Evolutionary conservation across 2,113 vertebrate genomes (phyloP).

Genomic region (Perca fluviatilis): DNA sequence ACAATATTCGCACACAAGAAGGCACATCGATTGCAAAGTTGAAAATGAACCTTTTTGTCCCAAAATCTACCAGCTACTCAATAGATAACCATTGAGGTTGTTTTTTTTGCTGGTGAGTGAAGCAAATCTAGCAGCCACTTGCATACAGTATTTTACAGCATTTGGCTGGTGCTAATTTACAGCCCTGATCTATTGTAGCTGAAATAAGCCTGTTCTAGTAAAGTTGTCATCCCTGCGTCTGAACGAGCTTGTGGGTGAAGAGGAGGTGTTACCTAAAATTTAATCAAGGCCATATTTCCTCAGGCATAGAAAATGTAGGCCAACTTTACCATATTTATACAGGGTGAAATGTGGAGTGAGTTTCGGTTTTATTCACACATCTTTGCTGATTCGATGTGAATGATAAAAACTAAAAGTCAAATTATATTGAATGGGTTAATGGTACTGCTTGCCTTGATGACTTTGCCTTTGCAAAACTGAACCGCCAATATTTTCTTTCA

Average conservation of each 20-base stretch:
- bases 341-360: constrained; percentile 29
- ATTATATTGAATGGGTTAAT: background rate
- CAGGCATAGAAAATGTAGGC: constrained; percentile 71
- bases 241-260: constrained; percentile 64
- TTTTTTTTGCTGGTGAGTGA: no score
- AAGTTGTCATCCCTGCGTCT: constrained; percentile 47
- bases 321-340: constrained; percentile 62
- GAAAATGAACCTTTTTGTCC: no score
- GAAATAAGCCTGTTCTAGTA: constrained; percentile 40
- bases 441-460: background rate
- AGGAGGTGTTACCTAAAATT: constrained; percentile 70
- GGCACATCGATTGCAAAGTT: background rate
- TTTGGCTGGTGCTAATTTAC: no score
- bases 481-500: background rate
- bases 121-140: no score
- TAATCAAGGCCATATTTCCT: constrained; percentile 73
- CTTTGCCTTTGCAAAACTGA: background rate
- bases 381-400: constrained; percentile 2
- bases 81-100: no score
- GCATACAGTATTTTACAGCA: no score
- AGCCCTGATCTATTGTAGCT: constrained; percentile 10
- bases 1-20: background rate
- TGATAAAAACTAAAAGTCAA: no score
- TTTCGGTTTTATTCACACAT: constrained; percentile 31
- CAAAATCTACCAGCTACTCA: no score